Percentiles rank a stretch among this genome's conserved stretches.
phyloP scores from a whole-genome alignment of 2,113 vertebrate species.

The Menura novaehollandiae region DNA sequence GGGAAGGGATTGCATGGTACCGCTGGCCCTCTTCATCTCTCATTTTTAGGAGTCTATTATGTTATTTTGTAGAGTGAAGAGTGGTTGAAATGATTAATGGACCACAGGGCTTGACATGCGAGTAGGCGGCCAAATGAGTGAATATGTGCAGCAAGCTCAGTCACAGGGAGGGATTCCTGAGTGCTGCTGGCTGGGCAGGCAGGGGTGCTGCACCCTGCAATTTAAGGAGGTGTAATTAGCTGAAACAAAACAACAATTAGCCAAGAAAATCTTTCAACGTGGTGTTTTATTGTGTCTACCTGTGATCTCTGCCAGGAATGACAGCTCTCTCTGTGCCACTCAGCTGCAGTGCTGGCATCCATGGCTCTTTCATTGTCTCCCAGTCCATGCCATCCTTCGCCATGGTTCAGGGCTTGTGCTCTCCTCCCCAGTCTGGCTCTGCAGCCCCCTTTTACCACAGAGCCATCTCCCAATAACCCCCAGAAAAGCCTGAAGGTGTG shows the following conservation, averaged over 20 bases:
- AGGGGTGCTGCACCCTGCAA: background rate
- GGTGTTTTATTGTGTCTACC: background rate
- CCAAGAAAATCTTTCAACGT: background rate
- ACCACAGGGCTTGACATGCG: background rate
- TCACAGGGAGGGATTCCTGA: background rate
- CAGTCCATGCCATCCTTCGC: rapidly evolving
- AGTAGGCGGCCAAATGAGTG: background rate
- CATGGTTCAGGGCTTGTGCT: rapidly evolving
- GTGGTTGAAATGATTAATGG: conserved; percentile 51
- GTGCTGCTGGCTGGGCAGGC: background rate
- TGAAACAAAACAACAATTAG: background rate
- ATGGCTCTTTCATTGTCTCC: rapidly evolving
- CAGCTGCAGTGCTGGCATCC: background rate
- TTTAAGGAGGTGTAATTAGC: background rate
- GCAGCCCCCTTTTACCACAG: background rate
- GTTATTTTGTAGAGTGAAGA: conserved; percentile 35
- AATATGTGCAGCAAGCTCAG: background rate
- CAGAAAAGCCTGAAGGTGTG: background rate
- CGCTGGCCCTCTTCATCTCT: background rate
- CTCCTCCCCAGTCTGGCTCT: background rate
- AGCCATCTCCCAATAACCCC: too few relatives aligned
- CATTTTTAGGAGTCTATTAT: conserved; percentile 33
- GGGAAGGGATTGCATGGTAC: background rate
- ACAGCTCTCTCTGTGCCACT: background rate
- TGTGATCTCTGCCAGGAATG: background rate